Conservation (phyloP, 2,797 vertebrate genomes). For the Euphonia xanthogaster region DNA sequence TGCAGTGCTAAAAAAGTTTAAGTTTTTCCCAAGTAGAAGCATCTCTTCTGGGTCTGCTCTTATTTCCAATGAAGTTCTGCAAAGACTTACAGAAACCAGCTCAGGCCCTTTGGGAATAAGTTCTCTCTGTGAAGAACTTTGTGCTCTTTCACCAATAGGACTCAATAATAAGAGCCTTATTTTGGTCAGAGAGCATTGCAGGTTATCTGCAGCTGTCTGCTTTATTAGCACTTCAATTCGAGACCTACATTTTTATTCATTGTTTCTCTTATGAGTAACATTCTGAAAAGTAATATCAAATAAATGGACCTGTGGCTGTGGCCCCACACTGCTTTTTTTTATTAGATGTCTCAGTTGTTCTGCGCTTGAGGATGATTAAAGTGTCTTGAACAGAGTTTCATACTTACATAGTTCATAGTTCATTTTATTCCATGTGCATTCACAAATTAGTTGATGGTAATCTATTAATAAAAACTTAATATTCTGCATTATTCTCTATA, state of each 20-base stretch:
- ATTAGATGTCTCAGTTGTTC: slow-evolving; percentile 33
- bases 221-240: slow-evolving; percentile 5
- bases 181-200: background rate
- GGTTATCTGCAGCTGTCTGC: slow-evolving; percentile 31
- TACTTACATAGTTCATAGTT: background rate
- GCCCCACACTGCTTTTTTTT: slow-evolving; percentile 18
- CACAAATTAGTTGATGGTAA: slow-evolving; percentile 51
- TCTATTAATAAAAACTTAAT: slow-evolving; percentile 51
- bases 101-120: background rate
- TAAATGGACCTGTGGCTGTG: background rate
- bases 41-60: background rate
- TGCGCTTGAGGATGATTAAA: slow-evolving; percentile 37
- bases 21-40: background rate
- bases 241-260: slow-evolving; percentile 46
- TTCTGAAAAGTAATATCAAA: slow-evolving; percentile 38
- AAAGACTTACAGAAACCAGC: background rate
- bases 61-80: background rate
- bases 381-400: background rate
- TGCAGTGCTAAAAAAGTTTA: background rate
- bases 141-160: background rate
- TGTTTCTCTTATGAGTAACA: slow-evolving; percentile 43
- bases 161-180: background rate
- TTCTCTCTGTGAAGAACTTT: background rate
- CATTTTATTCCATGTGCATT: slow-evolving; percentile 30
- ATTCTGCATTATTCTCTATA: background rate